Percentiles rank a stretch among this genome's conserved stretches.
These are phyloP conservation scores for Drosophila elegans DNA, from an alignment of 1,140 invertebrate genomes.

Conservation along the genomic window DNA sequence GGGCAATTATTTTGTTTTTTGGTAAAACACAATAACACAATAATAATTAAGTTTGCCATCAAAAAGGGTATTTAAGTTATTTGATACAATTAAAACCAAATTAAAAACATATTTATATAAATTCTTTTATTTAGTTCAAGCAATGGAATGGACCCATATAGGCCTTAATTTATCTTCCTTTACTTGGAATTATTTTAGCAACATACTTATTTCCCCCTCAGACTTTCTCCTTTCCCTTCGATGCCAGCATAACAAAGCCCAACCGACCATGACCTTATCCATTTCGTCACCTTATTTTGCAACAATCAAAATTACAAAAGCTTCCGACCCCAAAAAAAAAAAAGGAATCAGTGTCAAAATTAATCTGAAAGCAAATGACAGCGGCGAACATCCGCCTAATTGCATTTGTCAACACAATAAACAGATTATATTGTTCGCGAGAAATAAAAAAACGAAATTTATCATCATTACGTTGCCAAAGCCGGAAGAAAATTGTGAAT, in stretches of 20 bases:
- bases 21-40: neutral
- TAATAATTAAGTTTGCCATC: neutral
- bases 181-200: neutral
- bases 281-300: neutral
- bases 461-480: conserved; percentile 36
- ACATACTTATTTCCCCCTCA: neutral
- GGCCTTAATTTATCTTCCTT: conserved; percentile 20
- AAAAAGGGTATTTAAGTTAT: no score
- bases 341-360: conserved; percentile 9
- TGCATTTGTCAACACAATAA: conserved; percentile 44
- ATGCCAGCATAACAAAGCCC: neutral
- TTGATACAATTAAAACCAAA: no score
- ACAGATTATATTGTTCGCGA: conserved; percentile 30
- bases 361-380: conserved; percentile 26
- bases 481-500: neutral
- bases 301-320: conserved; percentile 1
- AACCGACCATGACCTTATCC: neutral
- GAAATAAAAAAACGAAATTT: conserved; percentile 18
- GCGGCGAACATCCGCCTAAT: conserved; percentile 23
- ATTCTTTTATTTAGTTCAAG: no score
- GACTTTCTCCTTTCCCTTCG: neutral
- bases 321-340: conserved; percentile 2
- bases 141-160: no score
- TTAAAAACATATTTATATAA: no score
- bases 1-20: neutral